Evolutionary conservation across 2,113 vertebrate species (phyloP).

Genomic region (Microcebus murinus): DNA sequence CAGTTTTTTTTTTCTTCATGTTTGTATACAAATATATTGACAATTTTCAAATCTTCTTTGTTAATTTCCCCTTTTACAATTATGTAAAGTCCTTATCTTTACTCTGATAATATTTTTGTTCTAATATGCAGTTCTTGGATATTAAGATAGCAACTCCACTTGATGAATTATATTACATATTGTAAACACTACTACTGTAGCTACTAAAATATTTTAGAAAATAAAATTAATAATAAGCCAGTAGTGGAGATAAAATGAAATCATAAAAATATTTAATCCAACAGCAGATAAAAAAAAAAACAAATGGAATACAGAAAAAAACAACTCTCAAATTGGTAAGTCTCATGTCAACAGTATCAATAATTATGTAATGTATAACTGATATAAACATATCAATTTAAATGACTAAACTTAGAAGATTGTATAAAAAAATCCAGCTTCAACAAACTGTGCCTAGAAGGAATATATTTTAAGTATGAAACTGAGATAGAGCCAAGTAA

Average conservation of each 20-base stretch:
- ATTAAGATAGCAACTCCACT: neutral
- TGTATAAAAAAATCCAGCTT: neutral
- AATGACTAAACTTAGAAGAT: neutral
- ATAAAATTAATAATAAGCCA: neutral
- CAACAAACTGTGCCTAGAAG: neutral
- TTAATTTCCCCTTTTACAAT: neutral
- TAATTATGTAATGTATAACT: neutral
- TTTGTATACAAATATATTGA: too few species aligned
- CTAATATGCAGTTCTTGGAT: neutral
- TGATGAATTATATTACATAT: neutral
- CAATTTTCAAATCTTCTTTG: neutral
- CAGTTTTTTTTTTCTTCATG: neutral
- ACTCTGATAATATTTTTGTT: neutral
- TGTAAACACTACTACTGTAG: neutral
- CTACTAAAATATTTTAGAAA: neutral
- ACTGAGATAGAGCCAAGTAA: neutral
- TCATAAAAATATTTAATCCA: neutral
- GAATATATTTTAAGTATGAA: neutral
- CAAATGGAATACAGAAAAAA: neutral
- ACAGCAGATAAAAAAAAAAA: neutral
- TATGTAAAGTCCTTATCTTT: neutral
- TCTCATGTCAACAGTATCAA: neutral
- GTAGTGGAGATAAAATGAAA: neutral
- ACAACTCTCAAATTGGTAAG: neutral
- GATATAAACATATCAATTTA: neutral